These are phyloP conservation scores for Aphaenogaster floridana DNA, from an alignment of 1,140 invertebrate genomes.

Conservation along the genomic window DNA sequence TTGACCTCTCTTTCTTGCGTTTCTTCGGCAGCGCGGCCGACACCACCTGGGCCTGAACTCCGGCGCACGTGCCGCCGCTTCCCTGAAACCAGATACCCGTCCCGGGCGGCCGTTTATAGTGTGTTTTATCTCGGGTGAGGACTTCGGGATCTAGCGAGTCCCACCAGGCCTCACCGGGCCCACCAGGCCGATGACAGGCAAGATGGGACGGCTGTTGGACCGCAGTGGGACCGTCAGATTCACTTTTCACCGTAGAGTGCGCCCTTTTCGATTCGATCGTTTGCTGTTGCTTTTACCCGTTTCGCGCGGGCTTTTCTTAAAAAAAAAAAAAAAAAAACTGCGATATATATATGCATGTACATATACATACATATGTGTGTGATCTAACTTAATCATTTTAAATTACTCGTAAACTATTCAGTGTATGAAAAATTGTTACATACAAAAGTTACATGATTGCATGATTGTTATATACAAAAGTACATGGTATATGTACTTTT, in stretches of 20 bases:
- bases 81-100: constrained; percentile 85
- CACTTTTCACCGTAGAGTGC: constrained; percentile 27
- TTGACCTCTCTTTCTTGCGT: constrained; percentile 56
- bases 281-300: not conserved
- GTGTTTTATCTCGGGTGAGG: constrained; percentile 76
- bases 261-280: not conserved
- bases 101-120: constrained; percentile 78
- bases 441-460: too few species aligned
- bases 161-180: constrained; percentile 54
- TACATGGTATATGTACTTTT: too few species aligned
- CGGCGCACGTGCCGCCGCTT: constrained; percentile 86
- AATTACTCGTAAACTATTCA: too few species aligned
- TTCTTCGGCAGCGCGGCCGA: constrained; percentile 69
- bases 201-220: constrained; percentile 42
- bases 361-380: too few species aligned
- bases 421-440: too few species aligned
- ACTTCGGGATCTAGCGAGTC: constrained; percentile 68
- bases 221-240: not conserved
- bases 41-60: constrained; percentile 80
- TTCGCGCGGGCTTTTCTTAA: not conserved
- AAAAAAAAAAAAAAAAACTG: not conserved
- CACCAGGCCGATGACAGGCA: constrained; percentile 38
- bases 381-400: too few species aligned
- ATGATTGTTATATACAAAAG: too few species aligned
- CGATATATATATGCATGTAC: too few species aligned